These are phyloP conservation scores for Petrocephalus sullivani DNA, from an alignment of 2,797 vertebrate genomes.

Conservation along the genomic window DNA sequence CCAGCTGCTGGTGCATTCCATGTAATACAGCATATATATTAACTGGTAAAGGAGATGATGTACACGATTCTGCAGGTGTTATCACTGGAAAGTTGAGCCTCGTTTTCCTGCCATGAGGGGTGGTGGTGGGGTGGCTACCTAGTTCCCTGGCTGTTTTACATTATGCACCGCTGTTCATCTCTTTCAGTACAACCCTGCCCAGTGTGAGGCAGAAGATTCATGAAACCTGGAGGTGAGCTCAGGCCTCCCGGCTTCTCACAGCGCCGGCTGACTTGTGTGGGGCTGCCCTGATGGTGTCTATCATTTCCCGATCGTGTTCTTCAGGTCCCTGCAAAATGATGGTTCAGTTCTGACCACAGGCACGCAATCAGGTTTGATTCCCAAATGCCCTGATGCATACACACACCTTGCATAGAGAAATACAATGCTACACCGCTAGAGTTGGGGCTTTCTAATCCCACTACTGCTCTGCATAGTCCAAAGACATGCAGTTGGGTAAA, in stretches of 20 bases:
- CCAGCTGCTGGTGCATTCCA: background rate
- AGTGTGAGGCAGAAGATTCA: background rate
- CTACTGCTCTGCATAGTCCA: background rate
- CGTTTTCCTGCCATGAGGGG: background rate
- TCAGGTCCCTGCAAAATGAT: conserved; percentile 8
- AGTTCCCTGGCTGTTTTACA: too few relatives aligned
- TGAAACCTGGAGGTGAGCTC: conserved; percentile 9
- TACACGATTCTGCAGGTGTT: background rate
- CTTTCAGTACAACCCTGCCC: conserved; percentile 9
- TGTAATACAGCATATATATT: background rate
- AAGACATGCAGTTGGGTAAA: background rate
- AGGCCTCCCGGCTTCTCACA: background rate
- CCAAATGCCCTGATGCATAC: background rate
- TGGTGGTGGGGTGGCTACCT: background rate
- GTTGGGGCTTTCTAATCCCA: background rate
- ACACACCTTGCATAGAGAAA: background rate
- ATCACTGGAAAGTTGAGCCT: background rate
- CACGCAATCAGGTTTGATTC: background rate
- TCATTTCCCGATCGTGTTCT: background rate
- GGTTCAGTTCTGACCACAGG: background rate
- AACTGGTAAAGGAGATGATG: background rate
- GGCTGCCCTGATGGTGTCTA: background rate
- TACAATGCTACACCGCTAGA: background rate
- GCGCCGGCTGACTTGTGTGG: background rate
- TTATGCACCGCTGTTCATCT: background rate